Evolutionary conservation across 92 coral and sea anemone species (phyloP), one percentile per base, ranked within the genome.

Genomic region (Diadumene lineata): DNA sequence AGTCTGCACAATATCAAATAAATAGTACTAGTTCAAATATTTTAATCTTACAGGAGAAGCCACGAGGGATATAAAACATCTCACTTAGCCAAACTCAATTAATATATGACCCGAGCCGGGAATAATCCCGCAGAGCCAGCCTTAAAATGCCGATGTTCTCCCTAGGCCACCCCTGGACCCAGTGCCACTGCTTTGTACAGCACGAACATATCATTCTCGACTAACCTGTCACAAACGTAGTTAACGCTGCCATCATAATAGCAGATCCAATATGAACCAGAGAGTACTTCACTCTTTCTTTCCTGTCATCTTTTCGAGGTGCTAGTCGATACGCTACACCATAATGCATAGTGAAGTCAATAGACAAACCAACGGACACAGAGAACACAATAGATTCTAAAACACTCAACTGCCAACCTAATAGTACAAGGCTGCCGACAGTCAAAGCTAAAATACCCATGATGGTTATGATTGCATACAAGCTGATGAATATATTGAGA

Each of bases 291-390:
- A 94, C 98, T 60, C 97, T 82, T 34, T 28, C 60, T 28, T 82
- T 72, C 19, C 85, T 80, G 29, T 77, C 66, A 50, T 85, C 89
- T 34, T 84, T 88, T 24, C 78, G 65, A 18, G 92, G 89, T 62
- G 97, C 85, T 32, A 91, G 66, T 57, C 88, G 75, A 74, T 92
- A 94, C 10, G 98, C 98, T 68, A 94, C 97, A 23, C 98, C 98
- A 77, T 94, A 94, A 86, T 94, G 98, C 89, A 94, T 78, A 18
- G 98, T 94, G 77, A 94, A 94, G 77, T 94, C 98, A 69, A 91
- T 92, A 13, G 98, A 94, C 44, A 94, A 72, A 16, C 98, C 98
- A 16, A 94, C 98, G 3, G 98, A 93, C 38, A 94, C 98, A 29
- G 98, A 84, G 81, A 91, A 78, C 61, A 92, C 94, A 31, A 94